Evolutionary conservation across 2,113 vertebrate genomes (phyloP).

Genomic region (Chroicocephalus ridibundus): DNA sequence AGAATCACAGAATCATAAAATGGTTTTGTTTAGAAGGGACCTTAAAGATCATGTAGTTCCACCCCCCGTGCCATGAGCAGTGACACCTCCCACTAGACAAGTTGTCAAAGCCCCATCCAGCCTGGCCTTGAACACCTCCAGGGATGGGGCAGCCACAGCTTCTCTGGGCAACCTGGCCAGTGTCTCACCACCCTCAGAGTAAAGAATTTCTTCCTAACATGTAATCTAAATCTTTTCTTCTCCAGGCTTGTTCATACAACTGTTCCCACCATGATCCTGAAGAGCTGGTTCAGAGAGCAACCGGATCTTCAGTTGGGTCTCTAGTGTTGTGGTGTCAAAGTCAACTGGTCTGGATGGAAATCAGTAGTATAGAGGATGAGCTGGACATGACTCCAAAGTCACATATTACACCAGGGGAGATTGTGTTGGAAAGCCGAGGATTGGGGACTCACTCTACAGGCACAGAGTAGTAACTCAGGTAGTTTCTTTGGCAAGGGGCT

Average conservation of each 20-base stretch:
- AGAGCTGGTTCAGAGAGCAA: not conserved
- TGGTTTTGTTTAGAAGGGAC: too few species aligned
- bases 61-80: too few species aligned
- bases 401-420: not conserved
- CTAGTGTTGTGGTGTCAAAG: not conserved
- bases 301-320: not conserved
- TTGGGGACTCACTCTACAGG: not conserved
- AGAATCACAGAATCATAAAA: too few species aligned
- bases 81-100: too few species aligned
- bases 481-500: not conserved
- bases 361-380: not conserved
- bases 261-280: not conserved
- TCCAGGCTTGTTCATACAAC: not conserved
- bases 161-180: too few species aligned
- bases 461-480: not conserved
- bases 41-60: too few species aligned
- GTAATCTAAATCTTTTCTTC: too few species aligned
- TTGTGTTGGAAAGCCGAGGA: not conserved
- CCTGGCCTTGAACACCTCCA: too few species aligned
- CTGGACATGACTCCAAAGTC: not conserved
- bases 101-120: too few species aligned
- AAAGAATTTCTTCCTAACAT: too few species aligned
- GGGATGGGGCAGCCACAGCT: too few species aligned
- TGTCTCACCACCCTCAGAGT: too few species aligned
- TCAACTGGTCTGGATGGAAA: not conserved